Evolutionary conservation across 2,888 invertebrate species (phyloP), one percentile per base, ranked within the genome.

Genomic region (Oscheius sp.): DNA sequence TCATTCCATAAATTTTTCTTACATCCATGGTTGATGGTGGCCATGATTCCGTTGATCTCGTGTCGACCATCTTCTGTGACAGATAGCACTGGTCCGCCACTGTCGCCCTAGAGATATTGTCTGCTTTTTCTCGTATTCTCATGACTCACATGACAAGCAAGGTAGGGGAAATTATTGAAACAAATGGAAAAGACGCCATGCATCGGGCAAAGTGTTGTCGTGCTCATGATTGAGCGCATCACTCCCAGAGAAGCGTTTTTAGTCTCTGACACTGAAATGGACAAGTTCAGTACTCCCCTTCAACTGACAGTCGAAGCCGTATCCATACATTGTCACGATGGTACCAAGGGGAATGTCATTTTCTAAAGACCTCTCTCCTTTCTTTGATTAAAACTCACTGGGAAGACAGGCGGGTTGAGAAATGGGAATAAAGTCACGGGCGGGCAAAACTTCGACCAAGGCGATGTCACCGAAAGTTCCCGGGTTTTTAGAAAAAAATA

Each of bases 21-120:
- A 13, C 61, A 61, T 41, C n/a, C 5, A 61, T 61, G 61, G 43
- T 61, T 61, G 43, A 61, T 61, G 6, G 61, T 61, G 43, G 61
- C 41, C 61, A 61, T 61, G 41, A 61, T 43, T 61, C 43, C 61
- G 21, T 61, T 41, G 21, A 43, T 41, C n/a, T 18, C 45, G 2
- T 7, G 12, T n/a, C 43, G 12, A 1, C 43, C 21, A 2, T 61
- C 21, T 9, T 43, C 23, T 1, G 43, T 43, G 7, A n/a, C 41
- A 7, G 45, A 41, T n/a, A 61, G n/a, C 29, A 58, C n/a, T 1
- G 61, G 61, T n/a, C 61, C 61, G 21, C 61, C 61, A 43, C 61
- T 61, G 25, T 61, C 61, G 3, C 61, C 61, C 61, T 61, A 7
- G 21, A 59, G 6, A n/a, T 41, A 6, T 13, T 29, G 12, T 16